Evolutionary conservation across 2,797 vertebrate species (phyloP).

Genomic region (Alfaro cultratus): DNA sequence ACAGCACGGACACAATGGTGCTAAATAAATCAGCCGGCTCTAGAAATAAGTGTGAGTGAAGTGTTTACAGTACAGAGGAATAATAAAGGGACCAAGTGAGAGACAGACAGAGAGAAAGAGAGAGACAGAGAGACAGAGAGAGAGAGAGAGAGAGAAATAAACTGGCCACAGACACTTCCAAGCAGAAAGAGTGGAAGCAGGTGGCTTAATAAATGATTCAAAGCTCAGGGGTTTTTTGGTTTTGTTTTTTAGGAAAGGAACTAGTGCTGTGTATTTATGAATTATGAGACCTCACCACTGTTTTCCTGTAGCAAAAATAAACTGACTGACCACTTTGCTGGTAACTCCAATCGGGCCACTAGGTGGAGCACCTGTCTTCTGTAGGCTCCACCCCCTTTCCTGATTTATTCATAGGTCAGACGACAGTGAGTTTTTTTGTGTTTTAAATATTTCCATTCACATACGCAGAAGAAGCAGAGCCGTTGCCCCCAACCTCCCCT

Average conservation of each 20-base stretch:
- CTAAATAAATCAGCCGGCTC: slow-evolving; percentile 73
- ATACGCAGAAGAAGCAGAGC: not conserved
- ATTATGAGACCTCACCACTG: not conserved
- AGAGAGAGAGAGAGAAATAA: not conserved
- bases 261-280: not conserved
- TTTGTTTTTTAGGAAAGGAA: not conserved
- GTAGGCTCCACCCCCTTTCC: not conserved
- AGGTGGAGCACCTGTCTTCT: not conserved
- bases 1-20: not conserved
- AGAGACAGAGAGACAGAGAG: not conserved
- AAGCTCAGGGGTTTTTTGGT: not conserved
- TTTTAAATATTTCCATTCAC: not conserved
- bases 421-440: not conserved
- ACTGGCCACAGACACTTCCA: not conserved
- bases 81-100: not conserved
- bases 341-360: not conserved
- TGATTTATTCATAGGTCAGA: not conserved
- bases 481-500: too few relatives aligned
- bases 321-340: not conserved
- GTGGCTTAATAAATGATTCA: not conserved
- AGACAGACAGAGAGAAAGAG: too few relatives aligned
- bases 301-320: not conserved
- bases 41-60: slow-evolving; percentile 72
- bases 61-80: slow-evolving; percentile 55
- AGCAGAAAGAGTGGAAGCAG: not conserved